Evolutionary conservation across 37 sponge, comb jelly and placozoan genomes (phyloP).

Genomic region (Bolinopsis microptera): DNA sequence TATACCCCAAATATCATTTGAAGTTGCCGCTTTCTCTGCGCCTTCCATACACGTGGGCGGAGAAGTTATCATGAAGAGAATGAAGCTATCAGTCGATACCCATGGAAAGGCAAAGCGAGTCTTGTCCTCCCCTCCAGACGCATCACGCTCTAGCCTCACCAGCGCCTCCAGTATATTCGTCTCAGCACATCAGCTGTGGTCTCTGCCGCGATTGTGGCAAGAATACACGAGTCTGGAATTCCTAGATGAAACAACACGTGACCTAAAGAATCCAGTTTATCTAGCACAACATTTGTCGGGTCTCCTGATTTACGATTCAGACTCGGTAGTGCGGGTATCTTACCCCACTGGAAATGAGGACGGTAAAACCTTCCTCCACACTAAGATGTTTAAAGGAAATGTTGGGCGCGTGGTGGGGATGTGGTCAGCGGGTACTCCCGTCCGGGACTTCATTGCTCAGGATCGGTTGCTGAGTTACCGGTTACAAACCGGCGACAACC

Average conservation of each 20-base stretch:
- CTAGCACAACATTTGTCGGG: not conserved
- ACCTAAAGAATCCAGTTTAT: constrained; percentile 15
- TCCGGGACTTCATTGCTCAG: constrained; percentile 46
- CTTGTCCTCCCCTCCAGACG: constrained; percentile 1
- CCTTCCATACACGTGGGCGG: constrained; percentile 28
- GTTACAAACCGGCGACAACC: not conserved
- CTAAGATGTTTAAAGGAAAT: not conserved
- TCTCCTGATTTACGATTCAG: constrained; percentile 25
- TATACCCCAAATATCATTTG: constrained; percentile 36
- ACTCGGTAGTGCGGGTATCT: constrained; percentile 2
- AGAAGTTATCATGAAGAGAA: constrained; percentile 2
- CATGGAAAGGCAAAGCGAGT: constrained; percentile 18
- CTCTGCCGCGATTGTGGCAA: constrained; percentile 17
- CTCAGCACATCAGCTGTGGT: constrained; percentile 1
- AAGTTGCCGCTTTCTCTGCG: constrained; percentile 24
- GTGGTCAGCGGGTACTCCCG: constrained; percentile 26
- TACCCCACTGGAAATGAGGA: constrained; percentile 41
- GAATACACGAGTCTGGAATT: constrained; percentile 25
- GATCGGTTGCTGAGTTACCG: constrained; percentile 8
- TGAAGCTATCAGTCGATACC: constrained; percentile 36
- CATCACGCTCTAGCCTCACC: not conserved
- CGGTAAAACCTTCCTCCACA: constrained; percentile 42
- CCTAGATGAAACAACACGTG: not conserved
- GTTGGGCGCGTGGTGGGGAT: constrained; percentile 42
- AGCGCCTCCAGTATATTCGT: not conserved